Percentiles rank a stretch among this genome's conserved stretches.
These are phyloP conservation scores for Anseranas semipalmata DNA, from an alignment of 2,113 vertebrate genomes.

Conservation along the genomic window DNA sequence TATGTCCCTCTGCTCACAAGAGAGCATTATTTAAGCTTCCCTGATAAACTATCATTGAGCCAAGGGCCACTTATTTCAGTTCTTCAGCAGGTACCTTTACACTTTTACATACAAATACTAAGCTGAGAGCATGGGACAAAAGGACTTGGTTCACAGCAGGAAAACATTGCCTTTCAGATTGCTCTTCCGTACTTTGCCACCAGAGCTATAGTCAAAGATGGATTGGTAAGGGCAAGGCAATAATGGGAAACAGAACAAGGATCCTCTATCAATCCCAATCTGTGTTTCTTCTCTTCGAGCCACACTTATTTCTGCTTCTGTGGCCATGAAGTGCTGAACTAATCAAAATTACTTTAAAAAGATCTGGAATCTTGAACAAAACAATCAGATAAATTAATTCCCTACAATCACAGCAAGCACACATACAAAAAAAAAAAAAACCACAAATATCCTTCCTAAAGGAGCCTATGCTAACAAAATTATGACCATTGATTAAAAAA, in stretches of 20 bases:
- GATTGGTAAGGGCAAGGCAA: accelerated
- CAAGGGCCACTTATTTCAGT: not conserved
- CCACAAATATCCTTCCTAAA: not conserved
- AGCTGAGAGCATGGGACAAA: accelerated
- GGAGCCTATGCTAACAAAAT: not conserved
- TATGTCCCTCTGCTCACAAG: not conserved
- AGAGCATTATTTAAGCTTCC: not conserved
- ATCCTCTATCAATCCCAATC: not conserved
- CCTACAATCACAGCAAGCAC: not conserved
- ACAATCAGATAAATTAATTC: not conserved
- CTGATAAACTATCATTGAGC: not conserved
- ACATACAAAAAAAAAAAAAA: not conserved
- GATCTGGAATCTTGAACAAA: too few relatives aligned
- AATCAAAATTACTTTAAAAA: not conserved
- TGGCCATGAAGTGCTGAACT: not conserved
- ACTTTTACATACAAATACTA: accelerated
- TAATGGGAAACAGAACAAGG: not conserved
- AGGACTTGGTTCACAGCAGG: not conserved
- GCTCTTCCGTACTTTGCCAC: not conserved
- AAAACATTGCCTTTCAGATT: not conserved
- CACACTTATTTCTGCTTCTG: not conserved
- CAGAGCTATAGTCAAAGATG: not conserved
- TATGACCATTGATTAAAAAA: not conserved
- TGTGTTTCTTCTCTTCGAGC: not conserved
- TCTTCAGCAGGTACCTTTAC: not conserved